Base-by-base conservation (phyloP, 1,140 invertebrate genomes). In the Drosophila biarmipes region DNA sequence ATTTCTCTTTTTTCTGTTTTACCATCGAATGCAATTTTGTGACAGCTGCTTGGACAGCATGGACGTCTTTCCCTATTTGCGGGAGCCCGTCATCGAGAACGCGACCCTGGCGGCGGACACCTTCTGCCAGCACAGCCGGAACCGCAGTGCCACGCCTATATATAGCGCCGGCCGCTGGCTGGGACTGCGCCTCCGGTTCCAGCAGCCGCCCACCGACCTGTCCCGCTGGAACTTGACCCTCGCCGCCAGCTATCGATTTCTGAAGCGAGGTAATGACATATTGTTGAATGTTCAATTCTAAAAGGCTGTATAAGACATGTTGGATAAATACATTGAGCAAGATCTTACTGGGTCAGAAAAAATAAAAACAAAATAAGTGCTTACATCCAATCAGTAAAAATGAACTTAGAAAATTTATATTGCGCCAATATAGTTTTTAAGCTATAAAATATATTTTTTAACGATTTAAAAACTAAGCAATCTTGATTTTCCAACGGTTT, bases 21-120 rank as follows among this genome's bases (percentile, higher is more conserved):
- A 42, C 55, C 27, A 68, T 89, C 52, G 53, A 78, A 66, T 75
- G 69, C 80, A 81, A 75, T 73, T 73, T 71, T 38, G 69, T 76
- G 82, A 86, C 91, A 92, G 91, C 43, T 92, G 91, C 76, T 90
- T 77, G 77, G 91, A 92, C 68, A 87, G 86, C 57, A 73, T 92
- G 63, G 91, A 92, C 69, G 77, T 92, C 64, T 92, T 92, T 90
- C 91, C 91, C 69, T 87, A 86, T 90, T 64, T 92, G 55, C 78
- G 82, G 45, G 91, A 92, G 49, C 76, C 91, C 73, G 86, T 91
- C 80, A 91, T 92, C 55, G 91, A 92, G 80, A 90, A 92, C 58
- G 53, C 91, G 10, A 90, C 87, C 12, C 53, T 72, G 64, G 55
- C 91, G 59, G 75, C 90, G 51, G 82, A 90, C 58, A 87, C 90